These are phyloP conservation scores for Galaxea fascicularis DNA, from an alignment of 92 coral and sea anemone species.

Conservation along the genomic window DNA sequence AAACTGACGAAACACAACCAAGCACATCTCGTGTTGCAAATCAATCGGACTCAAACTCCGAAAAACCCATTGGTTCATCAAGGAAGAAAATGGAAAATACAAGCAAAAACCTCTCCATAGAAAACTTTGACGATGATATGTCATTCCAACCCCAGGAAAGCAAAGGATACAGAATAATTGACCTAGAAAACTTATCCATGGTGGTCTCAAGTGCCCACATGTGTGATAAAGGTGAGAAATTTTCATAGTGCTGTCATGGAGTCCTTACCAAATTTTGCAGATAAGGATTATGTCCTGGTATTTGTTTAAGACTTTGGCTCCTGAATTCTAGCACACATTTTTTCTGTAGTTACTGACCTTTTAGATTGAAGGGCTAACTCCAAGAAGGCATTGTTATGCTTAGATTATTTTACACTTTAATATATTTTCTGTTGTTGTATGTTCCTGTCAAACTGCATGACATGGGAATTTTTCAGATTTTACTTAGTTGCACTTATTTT, in stretches of 20 bases:
- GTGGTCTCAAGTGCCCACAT: constrained; percentile 56
- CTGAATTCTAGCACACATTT: constrained; percentile 20
- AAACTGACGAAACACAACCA: constrained; percentile 27
- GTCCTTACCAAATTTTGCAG: constrained; percentile 24
- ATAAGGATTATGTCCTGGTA: not conserved
- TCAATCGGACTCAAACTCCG: constrained; percentile 49
- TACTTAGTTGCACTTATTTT: not conserved
- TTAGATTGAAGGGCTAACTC: constrained; percentile 9
- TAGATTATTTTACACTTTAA: constrained; percentile 1
- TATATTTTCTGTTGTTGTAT: constrained; percentile 28
- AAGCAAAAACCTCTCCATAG: constrained; percentile 26
- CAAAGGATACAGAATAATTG: constrained; percentile 60
- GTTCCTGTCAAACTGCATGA: constrained; percentile 34
- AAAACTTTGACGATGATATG: constrained; percentile 22
- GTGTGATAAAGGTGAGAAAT: constrained; percentile 61
- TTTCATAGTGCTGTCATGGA: constrained; percentile 19
- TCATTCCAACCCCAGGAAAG: constrained; percentile 46
- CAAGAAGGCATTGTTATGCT: constrained; percentile 19
- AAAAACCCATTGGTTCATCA: constrained; percentile 65
- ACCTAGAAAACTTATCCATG: constrained; percentile 56
- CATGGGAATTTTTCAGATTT: not conserved
- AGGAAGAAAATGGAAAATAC: constrained; percentile 63
- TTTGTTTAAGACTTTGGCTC: constrained; percentile 17
- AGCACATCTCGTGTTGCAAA: constrained; percentile 37
- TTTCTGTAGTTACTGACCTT: constrained; percentile 8